These are phyloP conservation scores for Hypothenemus hampei DNA, from an alignment of 1,140 invertebrate species.

Conservation along the genomic window DNA sequence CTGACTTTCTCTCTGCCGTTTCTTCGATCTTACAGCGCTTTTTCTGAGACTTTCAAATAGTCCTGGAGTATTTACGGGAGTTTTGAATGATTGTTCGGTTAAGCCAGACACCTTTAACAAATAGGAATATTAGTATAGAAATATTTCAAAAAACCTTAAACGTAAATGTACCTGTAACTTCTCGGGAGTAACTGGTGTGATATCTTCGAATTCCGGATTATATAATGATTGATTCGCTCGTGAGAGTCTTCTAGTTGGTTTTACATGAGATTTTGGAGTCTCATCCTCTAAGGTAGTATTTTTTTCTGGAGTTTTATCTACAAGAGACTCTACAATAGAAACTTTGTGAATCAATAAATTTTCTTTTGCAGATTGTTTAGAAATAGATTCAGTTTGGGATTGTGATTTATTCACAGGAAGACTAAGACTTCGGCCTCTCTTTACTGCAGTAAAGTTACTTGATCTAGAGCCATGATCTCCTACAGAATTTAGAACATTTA, in stretches of 20 bases:
- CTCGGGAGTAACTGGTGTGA: conserved; percentile 25
- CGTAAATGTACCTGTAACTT: not conserved
- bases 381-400: too few relatives aligned
- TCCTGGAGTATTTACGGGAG: conserved; percentile 27
- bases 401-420: too few relatives aligned
- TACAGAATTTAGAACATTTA: too few relatives aligned
- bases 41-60: conserved; percentile 28
- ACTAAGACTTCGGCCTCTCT: too few relatives aligned
- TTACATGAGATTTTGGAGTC: not conserved
- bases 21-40: conserved; percentile 21
- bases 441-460: too few relatives aligned
- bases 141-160: not conserved
- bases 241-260: not conserved
- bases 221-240: not conserved
- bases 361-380: too few relatives aligned
- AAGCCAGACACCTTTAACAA: conserved; percentile 4
- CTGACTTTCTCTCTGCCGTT: conserved; percentile 12
- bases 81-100: conserved; percentile 25
- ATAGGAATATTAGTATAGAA: not conserved
- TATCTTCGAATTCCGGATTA: conserved; percentile 26
- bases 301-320: not conserved
- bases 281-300: not conserved
- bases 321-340: too few relatives aligned
- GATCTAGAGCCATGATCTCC: too few relatives aligned
- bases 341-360: too few relatives aligned